A percentile compares a stretch with the other conserved stretches of the same genome.
Evolutionary conservation across 1,140 invertebrate species (phyloP).

Genomic region (Anastatus disparis): DNA sequence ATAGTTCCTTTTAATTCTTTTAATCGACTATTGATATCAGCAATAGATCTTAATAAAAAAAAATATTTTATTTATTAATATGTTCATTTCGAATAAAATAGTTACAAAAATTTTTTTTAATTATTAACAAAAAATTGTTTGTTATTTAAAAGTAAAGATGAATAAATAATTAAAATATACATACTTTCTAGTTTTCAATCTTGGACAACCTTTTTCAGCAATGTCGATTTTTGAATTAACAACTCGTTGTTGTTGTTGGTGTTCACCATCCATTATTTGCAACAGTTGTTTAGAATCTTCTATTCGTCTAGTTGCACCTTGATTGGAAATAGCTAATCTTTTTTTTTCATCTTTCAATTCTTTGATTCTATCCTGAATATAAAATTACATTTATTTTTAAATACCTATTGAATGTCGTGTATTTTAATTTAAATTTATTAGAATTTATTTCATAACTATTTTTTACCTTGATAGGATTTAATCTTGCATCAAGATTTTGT

Average conservation of each 20-base stretch:
- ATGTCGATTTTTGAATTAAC: conserved; percentile 45
- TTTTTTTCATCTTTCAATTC: conserved; percentile 52
- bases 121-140: background rate
- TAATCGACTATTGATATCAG: conserved; percentile 46
- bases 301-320: conserved; percentile 38
- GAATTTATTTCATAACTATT: background rate
- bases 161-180: background rate
- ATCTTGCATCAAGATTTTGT: conserved; percentile 41
- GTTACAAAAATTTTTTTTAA: background rate
- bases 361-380: conserved; percentile 56
- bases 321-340: conserved; percentile 41
- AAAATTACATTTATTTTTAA: background rate
- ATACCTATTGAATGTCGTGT: background rate
- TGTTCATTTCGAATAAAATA: background rate
- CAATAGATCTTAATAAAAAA: conserved; percentile 45
- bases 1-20: conserved; percentile 52
- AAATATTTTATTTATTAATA: background rate
- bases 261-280: conserved; percentile 46
- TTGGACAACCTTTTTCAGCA: conserved; percentile 57
- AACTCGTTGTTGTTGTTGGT: conserved; percentile 51
- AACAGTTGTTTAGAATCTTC: conserved; percentile 40
- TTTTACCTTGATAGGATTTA: conserved; percentile 48
- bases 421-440: background rate
- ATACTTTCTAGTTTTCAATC: conserved; percentile 64
- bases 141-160: no score